Evolutionary conservation across 2,113 vertebrate genomes (phyloP).

Genomic region (Vombatus ursinus): DNA sequence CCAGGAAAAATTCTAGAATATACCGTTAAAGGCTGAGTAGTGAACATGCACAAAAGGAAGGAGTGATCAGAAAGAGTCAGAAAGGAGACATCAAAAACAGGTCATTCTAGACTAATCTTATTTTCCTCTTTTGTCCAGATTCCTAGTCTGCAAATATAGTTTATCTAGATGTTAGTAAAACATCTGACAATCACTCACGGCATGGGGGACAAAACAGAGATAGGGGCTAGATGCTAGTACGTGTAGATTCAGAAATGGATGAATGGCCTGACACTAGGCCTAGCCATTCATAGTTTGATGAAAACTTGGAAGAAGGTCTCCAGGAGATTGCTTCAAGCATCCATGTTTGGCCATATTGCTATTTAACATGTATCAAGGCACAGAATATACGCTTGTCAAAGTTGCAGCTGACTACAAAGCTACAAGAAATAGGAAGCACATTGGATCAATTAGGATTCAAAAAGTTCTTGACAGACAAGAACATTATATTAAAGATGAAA

Average conservation of each 20-base stretch:
- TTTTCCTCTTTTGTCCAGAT: background rate
- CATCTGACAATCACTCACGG: background rate
- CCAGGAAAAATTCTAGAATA: background rate
- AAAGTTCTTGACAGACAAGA: background rate
- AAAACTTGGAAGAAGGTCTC: background rate
- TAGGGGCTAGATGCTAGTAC: background rate
- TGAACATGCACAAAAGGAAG: background rate
- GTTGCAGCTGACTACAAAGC: background rate
- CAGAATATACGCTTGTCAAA: background rate
- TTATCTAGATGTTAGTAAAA: background rate
- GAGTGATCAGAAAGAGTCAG: background rate
- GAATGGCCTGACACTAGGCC: background rate
- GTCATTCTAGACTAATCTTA: background rate
- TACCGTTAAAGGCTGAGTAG: background rate
- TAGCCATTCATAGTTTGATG: background rate
- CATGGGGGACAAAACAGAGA: background rate
- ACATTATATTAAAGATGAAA: background rate
- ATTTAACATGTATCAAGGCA: background rate
- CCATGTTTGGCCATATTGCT: background rate
- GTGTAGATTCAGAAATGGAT: background rate
- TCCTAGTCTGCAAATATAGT: background rate
- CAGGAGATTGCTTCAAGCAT: background rate
- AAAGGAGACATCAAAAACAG: background rate
- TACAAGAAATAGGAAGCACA: background rate
- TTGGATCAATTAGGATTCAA: background rate